Conservation (phyloP, 2,797 vertebrate species). For the Propithecus perrieri region DNA sequence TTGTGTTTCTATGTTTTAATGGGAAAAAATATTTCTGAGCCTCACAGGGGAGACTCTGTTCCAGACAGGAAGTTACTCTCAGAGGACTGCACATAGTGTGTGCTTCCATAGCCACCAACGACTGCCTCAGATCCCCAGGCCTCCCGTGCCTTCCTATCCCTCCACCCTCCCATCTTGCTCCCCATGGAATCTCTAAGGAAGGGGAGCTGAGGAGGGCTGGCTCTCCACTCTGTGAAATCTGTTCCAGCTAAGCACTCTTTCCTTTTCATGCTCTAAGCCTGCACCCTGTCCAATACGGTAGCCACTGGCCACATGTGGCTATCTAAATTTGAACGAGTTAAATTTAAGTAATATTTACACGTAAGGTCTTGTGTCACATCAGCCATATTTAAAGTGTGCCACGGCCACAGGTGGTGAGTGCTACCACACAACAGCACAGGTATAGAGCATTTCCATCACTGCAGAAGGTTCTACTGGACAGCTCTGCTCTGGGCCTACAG, state of each 20-base stretch:
- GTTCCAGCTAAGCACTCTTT: background rate
- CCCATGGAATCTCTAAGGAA: background rate
- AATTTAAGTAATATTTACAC: background rate
- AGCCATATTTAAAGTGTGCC: background rate
- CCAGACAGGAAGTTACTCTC: background rate
- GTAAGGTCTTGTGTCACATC: fast-evolving
- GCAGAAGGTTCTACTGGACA: background rate
- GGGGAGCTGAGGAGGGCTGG: background rate
- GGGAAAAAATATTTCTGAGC: background rate
- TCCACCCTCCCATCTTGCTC: background rate
- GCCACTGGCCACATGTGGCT: background rate
- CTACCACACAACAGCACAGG: fast-evolving
- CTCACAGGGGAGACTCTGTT: background rate
- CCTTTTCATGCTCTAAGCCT: background rate
- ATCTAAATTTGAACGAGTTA: background rate
- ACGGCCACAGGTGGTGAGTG: background rate
- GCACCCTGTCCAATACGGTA: fast-evolving
- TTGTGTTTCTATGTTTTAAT: background rate
- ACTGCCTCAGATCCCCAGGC: fast-evolving
- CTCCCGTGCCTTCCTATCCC: background rate
- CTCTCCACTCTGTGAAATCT: background rate
- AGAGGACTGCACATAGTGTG: background rate
- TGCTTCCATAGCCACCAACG: background rate
- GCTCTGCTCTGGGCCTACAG: background rate
- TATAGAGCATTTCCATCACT: background rate